Evolutionary conservation across 1,140 invertebrate species (phyloP), one percentile per base, ranked within the genome.

Genomic region (Bombus confusus): DNA sequence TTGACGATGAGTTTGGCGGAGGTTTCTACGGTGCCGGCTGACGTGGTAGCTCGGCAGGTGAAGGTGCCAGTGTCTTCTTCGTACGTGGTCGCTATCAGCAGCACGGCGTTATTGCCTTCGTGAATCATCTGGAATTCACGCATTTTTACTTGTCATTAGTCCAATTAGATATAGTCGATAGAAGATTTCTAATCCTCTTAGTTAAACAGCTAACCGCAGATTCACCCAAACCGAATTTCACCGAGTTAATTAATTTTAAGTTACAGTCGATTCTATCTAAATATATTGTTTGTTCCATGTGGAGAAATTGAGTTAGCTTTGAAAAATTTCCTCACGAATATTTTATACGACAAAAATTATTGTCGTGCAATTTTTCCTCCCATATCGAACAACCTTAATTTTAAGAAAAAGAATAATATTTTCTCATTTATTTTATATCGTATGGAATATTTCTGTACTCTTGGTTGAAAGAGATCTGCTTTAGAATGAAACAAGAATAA

Each of bases 21-120:
- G 72, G 98, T 98, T 96, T 99, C 98, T 91, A 98, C 98, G 95
- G 98, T 98, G 94, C 98, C 98, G 91, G 97, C 98, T 83, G 97
- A 97, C 87, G 98, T 98, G 80, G 98, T 98, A 59, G 98, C 98
- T 89, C 98, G 97, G 94, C 98, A 99, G 37, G 98, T 98, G 96
- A 99, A 99, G 66, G 96, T 96, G 84, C 99, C 99, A 80, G 97
- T 97, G 95, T 99, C 98, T 96, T 99, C 98, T 96, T 98, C 98
- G 93, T 98, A 98, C 18, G 98, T 98, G 89, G 97, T 98, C 80
- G 98, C 97, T 91, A 99, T 99, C 64, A 98, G 95, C 81, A 99
- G 96, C 72, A 98, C 97, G 69, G 98, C 98, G 92, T 97, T 98
- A 92, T 97, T 98, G 87, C 98, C 98, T 95, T 98, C 98, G 94